A percentile compares a stretch with the other conserved stretches of the same genome.
Conservation (phyloP, 1,140 invertebrate species). For the Propsilocerus akamusi region DNA sequence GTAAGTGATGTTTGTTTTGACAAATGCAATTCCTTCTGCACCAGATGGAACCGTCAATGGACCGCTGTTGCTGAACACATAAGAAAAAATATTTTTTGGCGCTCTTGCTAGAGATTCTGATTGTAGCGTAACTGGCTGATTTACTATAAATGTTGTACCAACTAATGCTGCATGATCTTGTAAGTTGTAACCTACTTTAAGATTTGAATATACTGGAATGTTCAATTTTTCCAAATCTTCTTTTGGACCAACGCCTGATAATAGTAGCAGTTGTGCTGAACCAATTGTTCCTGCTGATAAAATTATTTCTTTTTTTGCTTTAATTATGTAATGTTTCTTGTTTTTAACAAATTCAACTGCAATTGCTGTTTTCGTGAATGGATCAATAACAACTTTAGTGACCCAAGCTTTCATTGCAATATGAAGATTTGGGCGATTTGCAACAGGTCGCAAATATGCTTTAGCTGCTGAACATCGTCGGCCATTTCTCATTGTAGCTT, state of each 20-base stretch:
- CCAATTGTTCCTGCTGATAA: slow-evolving; percentile 64
- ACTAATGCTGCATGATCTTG: slow-evolving; percentile 7
- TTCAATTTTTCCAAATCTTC: slow-evolving; percentile 40
- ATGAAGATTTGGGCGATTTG: slow-evolving; percentile 59
- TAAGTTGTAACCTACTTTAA: slow-evolving; percentile 8
- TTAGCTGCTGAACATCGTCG: slow-evolving; percentile 44
- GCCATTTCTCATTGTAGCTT: slow-evolving; percentile 48
- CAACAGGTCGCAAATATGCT: slow-evolving; percentile 41
- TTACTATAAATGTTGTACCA: slow-evolving; percentile 45
- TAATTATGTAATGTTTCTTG: slow-evolving; percentile 39
- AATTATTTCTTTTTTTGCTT: slow-evolving; percentile 57
- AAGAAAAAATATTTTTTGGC: slow-evolving; percentile 32
- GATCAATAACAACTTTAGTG: slow-evolving; percentile 40
- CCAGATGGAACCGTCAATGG: slow-evolving; percentile 51
- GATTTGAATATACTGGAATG: slow-evolving; percentile 35
- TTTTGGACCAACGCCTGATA: slow-evolving; percentile 68
- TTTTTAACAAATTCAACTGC: slow-evolving; percentile 56
- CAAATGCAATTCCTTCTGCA: slow-evolving; percentile 49
- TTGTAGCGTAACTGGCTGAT: slow-evolving; percentile 35
- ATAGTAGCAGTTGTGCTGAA: slow-evolving; percentile 64
- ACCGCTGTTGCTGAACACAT: slow-evolving; percentile 34
- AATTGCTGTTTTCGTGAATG: not conserved
- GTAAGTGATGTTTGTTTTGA: slow-evolving; percentile 28
- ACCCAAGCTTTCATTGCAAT: slow-evolving; percentile 58
- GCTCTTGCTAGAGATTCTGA: slow-evolving; percentile 20